Evolutionary conservation across 2,797 vertebrate genomes (phyloP).

Genomic region (Semaprochilodus insignis): DNA sequence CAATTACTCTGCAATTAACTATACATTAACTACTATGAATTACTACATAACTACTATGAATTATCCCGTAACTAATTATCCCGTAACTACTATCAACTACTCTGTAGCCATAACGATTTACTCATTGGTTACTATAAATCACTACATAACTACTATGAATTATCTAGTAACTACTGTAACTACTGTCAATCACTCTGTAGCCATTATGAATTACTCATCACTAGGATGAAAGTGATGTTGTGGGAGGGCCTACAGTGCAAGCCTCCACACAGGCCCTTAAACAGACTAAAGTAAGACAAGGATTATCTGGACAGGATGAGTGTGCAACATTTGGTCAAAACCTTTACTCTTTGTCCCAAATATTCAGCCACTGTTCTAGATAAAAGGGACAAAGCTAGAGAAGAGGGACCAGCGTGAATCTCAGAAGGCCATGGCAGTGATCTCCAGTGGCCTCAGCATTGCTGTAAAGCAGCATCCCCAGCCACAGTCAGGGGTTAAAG

Average conservation of each 20-base stretch:
- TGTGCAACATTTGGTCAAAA: constrained; percentile 1
- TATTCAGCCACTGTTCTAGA: constrained; percentile 17
- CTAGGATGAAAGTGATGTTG: not conserved
- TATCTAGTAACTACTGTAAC: too few relatives aligned
- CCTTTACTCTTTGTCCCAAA: not conserved
- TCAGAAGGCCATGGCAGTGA: constrained; percentile 36
- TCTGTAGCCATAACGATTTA: too few relatives aligned
- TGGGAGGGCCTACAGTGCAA: not conserved
- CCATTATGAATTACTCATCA: too few relatives aligned
- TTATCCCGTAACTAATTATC: too few relatives aligned
- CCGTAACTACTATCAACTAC: too few relatives aligned
- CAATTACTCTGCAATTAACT: too few relatives aligned
- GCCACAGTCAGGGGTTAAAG: constrained; percentile 72
- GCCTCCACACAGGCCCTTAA: not conserved
- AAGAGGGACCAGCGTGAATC: constrained; percentile 23
- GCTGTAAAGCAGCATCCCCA: constrained; percentile 33
- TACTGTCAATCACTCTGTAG: too few relatives aligned
- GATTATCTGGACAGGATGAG: not conserved
- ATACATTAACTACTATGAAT: too few relatives aligned
- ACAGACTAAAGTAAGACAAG: not conserved
- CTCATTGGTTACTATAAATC: too few relatives aligned
- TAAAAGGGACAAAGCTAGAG: constrained; percentile 15
- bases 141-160: too few relatives aligned
- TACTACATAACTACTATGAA: too few relatives aligned
- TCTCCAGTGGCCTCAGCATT: constrained; percentile 39